Percentiles rank a stretch among this genome's conserved stretches.
These are phyloP conservation scores for Tokudaia muenninki DNA, from an alignment of 2,797 vertebrate genomes.

Conservation along the genomic window DNA sequence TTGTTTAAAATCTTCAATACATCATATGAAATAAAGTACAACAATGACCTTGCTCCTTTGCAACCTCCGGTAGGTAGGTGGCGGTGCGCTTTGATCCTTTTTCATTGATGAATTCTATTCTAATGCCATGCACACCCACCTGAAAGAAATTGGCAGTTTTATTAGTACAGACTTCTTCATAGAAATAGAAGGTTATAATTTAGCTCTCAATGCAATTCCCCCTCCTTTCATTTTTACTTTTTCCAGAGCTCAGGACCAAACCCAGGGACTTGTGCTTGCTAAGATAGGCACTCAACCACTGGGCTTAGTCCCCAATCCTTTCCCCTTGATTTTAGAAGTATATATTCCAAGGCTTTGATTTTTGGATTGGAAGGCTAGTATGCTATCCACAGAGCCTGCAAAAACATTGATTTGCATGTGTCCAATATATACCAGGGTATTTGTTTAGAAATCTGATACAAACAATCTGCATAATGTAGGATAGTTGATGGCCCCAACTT, in stretches of 20 bases:
- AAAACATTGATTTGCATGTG: not conserved
- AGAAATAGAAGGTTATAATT: slow-evolving; percentile 76
- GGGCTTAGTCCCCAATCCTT: not conserved
- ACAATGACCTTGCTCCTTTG: slow-evolving; percentile 99
- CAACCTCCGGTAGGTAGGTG: slow-evolving; percentile 99
- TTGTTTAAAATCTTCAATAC: slow-evolving; percentile 88
- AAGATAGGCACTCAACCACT: too few species aligned
- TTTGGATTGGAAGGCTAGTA: slow-evolving; percentile 53
- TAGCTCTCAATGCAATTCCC: slow-evolving; percentile 47
- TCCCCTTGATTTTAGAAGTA: slow-evolving; percentile 19
- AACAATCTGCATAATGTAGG: not conserved
- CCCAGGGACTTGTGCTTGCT: not conserved
- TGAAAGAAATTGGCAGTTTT: slow-evolving; percentile 89
- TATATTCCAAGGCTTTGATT: slow-evolving; percentile 5
- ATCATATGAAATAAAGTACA: slow-evolving; percentile 90
- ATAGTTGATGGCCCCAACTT: not conserved
- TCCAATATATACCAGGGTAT: not conserved
- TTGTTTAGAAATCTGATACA: slow-evolving; percentile 40
- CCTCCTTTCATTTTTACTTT: not conserved
- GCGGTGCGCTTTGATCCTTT: slow-evolving; percentile 99
- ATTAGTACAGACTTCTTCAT: slow-evolving; percentile 85
- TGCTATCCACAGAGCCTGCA: slow-evolving; percentile 25
- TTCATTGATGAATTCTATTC: slow-evolving; percentile 99
- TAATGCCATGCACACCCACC: slow-evolving; percentile 99
- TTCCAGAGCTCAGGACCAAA: not conserved